phyloP scores from a whole-genome alignment of 37 sponge, comb jelly and placozoan species.

The Chondrosia reniformis region DNA sequence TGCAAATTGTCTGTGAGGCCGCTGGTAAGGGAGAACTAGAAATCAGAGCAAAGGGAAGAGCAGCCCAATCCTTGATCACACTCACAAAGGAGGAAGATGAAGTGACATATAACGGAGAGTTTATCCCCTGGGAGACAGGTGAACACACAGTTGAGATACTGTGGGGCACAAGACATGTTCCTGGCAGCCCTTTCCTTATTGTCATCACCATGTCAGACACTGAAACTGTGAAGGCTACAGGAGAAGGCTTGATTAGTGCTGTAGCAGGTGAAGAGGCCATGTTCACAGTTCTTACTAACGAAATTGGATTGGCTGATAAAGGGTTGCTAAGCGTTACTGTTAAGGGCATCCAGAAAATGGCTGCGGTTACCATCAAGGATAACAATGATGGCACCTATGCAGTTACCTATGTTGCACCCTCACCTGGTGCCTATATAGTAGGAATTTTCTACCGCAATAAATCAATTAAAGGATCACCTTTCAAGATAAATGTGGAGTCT shows the following conservation, averaged over 20 bases:
- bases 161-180: conserved; percentile 11
- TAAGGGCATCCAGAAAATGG: conserved; percentile 17
- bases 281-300: conserved; percentile 15
- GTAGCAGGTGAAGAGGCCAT: conserved; percentile 20
- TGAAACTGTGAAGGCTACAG: conserved; percentile 1
- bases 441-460: conserved; percentile 23
- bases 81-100: background rate
- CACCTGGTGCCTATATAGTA: conserved; percentile 23
- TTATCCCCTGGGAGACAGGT: conserved; percentile 27
- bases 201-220: conserved; percentile 45
- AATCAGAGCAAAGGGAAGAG: background rate
- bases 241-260: conserved; percentile 18
- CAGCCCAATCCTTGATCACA: background rate
- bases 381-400: conserved; percentile 18
- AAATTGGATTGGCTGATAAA: conserved; percentile 15
- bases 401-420: conserved; percentile 23
- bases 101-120: conserved; percentile 7
- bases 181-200: conserved; percentile 24
- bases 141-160: conserved; percentile 20
- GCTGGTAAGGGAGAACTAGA: conserved; percentile 37
- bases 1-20: conserved; percentile 20
- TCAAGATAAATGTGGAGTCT: conserved; percentile 4
- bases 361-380: conserved; percentile 15
- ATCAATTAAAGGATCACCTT: conserved; percentile 25
- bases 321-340: conserved; percentile 14